Evolutionary conservation across 2,888 invertebrate genomes (phyloP).

Genomic region (Pogonocherus hispidulus): DNA sequence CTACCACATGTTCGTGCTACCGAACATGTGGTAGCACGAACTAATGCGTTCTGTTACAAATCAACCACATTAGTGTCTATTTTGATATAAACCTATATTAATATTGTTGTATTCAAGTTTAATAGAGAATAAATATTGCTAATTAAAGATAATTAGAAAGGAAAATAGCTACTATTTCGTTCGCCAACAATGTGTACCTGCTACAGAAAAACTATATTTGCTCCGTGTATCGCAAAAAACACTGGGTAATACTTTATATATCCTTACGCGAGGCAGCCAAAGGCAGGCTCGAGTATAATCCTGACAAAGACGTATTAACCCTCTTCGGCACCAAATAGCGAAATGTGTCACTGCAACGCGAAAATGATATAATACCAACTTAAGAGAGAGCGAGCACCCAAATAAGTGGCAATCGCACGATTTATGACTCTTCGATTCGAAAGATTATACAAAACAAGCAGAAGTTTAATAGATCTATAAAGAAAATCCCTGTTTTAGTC

Average conservation of each 20-base stretch:
- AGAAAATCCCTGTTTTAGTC: too few relatives aligned
- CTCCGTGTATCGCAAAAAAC: background rate
- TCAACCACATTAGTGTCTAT: too few relatives aligned
- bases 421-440: slow-evolving; percentile 38
- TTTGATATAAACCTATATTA: too few relatives aligned
- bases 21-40: too few relatives aligned
- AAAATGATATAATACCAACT: slow-evolving; percentile 54
- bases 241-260: slow-evolving; percentile 33
- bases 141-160: too few relatives aligned
- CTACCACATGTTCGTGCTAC: too few relatives aligned
- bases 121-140: too few relatives aligned
- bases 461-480: slow-evolving; percentile 1
- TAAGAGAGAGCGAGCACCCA: slow-evolving; percentile 38
- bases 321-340: slow-evolving; percentile 44
- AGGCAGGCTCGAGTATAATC: slow-evolving; percentile 57
- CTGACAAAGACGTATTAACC: slow-evolving; percentile 58
- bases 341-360: slow-evolving; percentile 47
- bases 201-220: background rate
- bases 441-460: slow-evolving; percentile 7
- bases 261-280: slow-evolving; percentile 47
- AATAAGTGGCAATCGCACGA: slow-evolving; percentile 43
- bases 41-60: too few relatives aligned
- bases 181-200: background rate
- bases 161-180: too few relatives aligned
- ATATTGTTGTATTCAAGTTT: too few relatives aligned